These are phyloP conservation scores for Melanchra persicariae DNA, from an alignment of 2,888 invertebrate genomes.

Conservation along the genomic window DNA sequence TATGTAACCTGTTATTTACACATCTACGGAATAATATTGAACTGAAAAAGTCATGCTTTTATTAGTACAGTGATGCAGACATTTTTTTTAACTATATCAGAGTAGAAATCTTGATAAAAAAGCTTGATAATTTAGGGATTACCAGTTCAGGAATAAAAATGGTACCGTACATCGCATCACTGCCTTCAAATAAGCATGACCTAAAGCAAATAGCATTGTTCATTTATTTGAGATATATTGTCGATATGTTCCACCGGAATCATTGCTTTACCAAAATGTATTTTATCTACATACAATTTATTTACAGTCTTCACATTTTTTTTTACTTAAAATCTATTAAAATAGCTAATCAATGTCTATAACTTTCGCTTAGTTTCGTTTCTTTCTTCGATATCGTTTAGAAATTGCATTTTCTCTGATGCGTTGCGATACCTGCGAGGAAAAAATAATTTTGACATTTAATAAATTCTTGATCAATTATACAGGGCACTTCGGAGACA, in stretches of 20 bases:
- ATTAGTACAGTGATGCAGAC: constrained; percentile 42
- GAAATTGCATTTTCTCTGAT: constrained; percentile 74
- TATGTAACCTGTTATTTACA: constrained; percentile 66
- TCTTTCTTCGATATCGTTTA: constrained; percentile 78
- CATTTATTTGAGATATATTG: constrained; percentile 79
- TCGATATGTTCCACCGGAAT: constrained; percentile 88
- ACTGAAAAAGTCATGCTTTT: constrained; percentile 32
- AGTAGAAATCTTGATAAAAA: no score
- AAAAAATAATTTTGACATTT: constrained; percentile 10
- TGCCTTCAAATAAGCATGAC: constrained; percentile 27
- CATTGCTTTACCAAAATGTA: constrained; percentile 77
- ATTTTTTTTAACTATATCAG: not conserved
- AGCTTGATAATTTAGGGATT: not conserved
- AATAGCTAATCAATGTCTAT: constrained; percentile 75
- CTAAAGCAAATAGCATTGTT: constrained; percentile 53
- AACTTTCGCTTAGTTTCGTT: constrained; percentile 81
- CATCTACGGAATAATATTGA: constrained; percentile 54
- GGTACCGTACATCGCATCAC: not conserved
- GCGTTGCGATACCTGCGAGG: constrained; percentile 77
- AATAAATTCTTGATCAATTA: no score
- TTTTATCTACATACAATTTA: constrained; percentile 80
- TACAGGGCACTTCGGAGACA: no score
- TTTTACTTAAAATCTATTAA: constrained; percentile 68
- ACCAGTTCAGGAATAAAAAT: not conserved
- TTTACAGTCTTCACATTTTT: constrained; percentile 88